Conservation (phyloP, 2,888 invertebrate species). For the Bombyx huttoni region DNA sequence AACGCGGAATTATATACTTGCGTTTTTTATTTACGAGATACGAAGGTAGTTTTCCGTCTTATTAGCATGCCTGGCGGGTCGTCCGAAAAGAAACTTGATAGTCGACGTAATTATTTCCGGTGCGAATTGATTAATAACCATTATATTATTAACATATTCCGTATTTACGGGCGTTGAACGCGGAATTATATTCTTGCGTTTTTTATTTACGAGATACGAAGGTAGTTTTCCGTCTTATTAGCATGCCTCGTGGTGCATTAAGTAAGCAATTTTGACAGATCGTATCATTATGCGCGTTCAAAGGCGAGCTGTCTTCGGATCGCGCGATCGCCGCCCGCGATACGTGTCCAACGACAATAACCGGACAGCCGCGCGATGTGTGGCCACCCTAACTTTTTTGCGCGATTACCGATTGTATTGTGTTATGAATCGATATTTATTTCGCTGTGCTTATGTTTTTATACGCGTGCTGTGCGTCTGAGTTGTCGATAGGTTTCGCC, state of each 20-base stretch:
- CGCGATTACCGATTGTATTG: constrained; percentile 66
- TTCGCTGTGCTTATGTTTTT: constrained; percentile 18
- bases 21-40: too few species aligned
- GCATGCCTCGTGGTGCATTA: background rate
- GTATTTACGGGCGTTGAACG: too few species aligned
- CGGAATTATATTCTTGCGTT: too few species aligned
- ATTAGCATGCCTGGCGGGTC: too few species aligned
- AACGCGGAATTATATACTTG: too few species aligned
- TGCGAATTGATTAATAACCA: constrained; percentile 1
- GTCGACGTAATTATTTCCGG: constrained; percentile 6
- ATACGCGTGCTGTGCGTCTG: too few species aligned
- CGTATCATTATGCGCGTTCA: constrained; percentile 32
- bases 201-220: too few species aligned
- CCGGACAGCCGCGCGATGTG: constrained; percentile 51
- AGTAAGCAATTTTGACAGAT: constrained; percentile 38
- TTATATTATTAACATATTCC: background rate
- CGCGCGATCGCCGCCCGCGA: constrained; percentile 42
- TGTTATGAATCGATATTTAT: constrained; percentile 66
- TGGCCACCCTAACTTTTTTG: constrained; percentile 48
- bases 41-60: too few species aligned
- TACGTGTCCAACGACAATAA: constrained; percentile 50
- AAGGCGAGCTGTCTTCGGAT: constrained; percentile 33
- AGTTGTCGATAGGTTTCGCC: too few species aligned
- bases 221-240: too few species aligned
- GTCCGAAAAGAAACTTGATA: background rate